Conservation (phyloP, 2,797 vertebrate genomes). For the Notamacropus eugenii region DNA sequence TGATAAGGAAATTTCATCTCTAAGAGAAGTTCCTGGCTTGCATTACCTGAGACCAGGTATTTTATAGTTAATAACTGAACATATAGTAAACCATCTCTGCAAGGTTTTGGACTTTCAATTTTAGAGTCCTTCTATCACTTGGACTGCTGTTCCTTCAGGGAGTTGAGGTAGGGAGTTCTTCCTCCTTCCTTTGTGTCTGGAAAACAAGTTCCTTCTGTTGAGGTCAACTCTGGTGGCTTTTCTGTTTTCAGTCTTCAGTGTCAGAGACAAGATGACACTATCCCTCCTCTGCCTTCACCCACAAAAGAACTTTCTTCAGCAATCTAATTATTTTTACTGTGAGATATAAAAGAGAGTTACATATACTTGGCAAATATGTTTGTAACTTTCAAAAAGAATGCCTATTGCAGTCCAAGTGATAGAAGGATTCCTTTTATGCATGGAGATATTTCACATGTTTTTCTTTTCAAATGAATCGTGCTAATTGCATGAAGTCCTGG, state of each 20-base stretch:
- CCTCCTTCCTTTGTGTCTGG: background rate
- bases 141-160: background rate
- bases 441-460: background rate
- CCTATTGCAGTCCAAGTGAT: background rate
- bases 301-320: background rate
- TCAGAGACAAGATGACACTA: background rate
- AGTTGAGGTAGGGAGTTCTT: background rate
- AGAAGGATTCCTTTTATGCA: background rate
- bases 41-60: background rate
- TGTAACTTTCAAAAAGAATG: background rate
- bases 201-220: background rate
- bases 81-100: background rate
- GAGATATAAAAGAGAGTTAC: background rate
- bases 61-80: background rate
- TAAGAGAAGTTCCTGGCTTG: background rate
- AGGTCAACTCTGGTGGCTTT: background rate
- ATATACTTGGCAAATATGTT: background rate
- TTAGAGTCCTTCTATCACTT: too few relatives aligned
- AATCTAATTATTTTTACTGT: background rate
- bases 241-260: background rate
- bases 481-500: background rate
- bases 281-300: background rate
- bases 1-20: background rate
- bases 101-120: background rate
- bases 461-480: background rate